Evolutionary conservation across 2,113 vertebrate genomes (phyloP), one percentile per base, ranked within the genome.

Genomic region (Halcyon malimbica): DNA sequence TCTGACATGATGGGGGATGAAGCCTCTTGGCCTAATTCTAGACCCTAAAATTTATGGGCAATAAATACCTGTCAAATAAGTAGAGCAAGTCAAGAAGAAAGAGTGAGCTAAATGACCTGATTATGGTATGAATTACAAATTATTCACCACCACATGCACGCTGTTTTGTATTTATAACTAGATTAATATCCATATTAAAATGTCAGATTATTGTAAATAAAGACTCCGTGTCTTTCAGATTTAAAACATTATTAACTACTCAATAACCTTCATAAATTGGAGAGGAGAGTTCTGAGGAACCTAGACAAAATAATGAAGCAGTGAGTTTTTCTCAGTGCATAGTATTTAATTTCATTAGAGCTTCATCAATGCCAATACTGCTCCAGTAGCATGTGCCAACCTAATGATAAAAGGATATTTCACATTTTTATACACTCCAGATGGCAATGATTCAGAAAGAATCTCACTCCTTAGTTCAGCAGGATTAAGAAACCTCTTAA

Each of bases 401-500:
- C 26, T 33, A 54, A 89, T 91, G 70, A 91, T 74, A 39, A 96
- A 96, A 97, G 94, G 94, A 89, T 95, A 95, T 68, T 94, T 97
- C 75, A 95, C 83, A 70, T 85, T 90, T 96, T 97, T 82, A 94
- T 95, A 44, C 54, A 89, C 89, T 93, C 88, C 94, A 97, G 94
- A 96, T 89, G 96, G 94, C 57, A 87, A 56, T 63, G 94, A 89
- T 89, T 97, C 75, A 92, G 75, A 94, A 94, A 96, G 73, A 92
- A 69, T 81, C 65, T 91, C 76, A 77, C 65, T 96, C 64, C 64
- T 73, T 87, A 83, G 42, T 93, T 93, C 94, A 96, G 78, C 63
- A 93, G 95, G 94, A 96, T 97, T 96, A 97, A 95, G 41, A 95
- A 94, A 94, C 33, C 94, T 97, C 91, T 94, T 88, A 93, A 10